Base-by-base conservation (phyloP, 2,113 vertebrate genomes). In the Orthonyx spaldingii region DNA sequence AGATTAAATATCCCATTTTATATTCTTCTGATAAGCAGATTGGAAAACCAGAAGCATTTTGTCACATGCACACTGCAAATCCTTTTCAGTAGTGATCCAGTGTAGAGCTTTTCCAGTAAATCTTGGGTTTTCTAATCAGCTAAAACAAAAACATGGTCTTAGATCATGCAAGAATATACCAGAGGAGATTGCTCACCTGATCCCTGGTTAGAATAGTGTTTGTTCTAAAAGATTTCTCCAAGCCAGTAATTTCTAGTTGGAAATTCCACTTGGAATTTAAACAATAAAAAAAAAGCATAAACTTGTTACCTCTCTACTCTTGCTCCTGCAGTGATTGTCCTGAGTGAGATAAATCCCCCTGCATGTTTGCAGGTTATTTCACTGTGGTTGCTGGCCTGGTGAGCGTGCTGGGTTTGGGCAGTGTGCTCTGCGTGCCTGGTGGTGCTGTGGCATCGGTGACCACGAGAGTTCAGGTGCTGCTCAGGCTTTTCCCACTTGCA, bases 401-500 rank as follows among this genome's bases (percentile, higher is more conserved):
- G 10, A 27, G 50, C 10, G 1, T 6, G 26, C 28, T 33, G 4
- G 19, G 33, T 63, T 18, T 64, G 61, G 46, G 44, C 76, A 41
- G 78, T 17, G 7, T 50, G 11, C 49, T 52, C 47, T 82, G 91
- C 84, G n/a, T 84, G 86, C 64, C 83, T 74, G 69, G 6, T 42
- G 76, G 3, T 11, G 66, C 79, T 47, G 30, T 47, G 52, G 35
- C 47, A 3, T 12, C 22, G 18, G 15, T 39, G 35, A 3, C 41
- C 47, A 12, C 2, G 0, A 23, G 47, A 42, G 30, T 4, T 44
- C 5, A 92, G 56, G 37, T 21, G 24, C 6, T 23, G n/a, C 71
- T 79, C 98, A 97, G 94, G 60, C 97, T 98, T 75, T 98, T 98
- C 69, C 87, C 68, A 2, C 79, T 14, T 72, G 32, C 81, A 85